Conservation (phyloP, 1,140 invertebrate genomes). For the Hyles vespertilio region DNA sequence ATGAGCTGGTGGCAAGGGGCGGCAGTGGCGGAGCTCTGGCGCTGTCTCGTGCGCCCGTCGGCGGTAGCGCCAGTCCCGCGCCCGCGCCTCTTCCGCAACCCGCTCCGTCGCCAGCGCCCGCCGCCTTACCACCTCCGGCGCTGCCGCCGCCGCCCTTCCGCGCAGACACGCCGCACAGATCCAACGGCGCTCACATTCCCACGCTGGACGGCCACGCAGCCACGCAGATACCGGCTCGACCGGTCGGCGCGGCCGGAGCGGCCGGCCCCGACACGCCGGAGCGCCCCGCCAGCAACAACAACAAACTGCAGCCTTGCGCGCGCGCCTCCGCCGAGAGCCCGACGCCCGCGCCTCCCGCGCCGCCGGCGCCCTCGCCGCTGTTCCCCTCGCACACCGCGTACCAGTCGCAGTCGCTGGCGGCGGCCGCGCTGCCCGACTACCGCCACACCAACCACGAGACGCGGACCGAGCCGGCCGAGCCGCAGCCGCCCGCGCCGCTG, state of each 20-base stretch:
- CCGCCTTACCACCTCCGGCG: constrained; percentile 64
- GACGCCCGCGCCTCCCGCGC: constrained; percentile 59
- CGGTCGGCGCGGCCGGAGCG: constrained; percentile 59
- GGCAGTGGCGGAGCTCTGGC: constrained; percentile 65
- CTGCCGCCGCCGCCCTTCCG: constrained; percentile 60
- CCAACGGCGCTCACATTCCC: constrained; percentile 60
- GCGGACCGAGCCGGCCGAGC: constrained; percentile 62
- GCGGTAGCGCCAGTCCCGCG: constrained; percentile 65
- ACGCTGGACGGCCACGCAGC: constrained; percentile 56
- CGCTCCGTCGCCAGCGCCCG: constrained; percentile 66
- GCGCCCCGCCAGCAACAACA: constrained; percentile 81
- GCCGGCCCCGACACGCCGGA: constrained; percentile 66
- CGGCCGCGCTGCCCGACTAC: constrained; percentile 78
- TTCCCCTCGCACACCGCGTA: constrained; percentile 78
- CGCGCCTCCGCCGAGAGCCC: constrained; percentile 61
- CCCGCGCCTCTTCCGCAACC: constrained; percentile 68
- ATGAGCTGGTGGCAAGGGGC: constrained; percentile 59
- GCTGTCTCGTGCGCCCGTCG: constrained; percentile 61
- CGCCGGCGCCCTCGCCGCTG: constrained; percentile 52
- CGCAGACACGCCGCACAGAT: constrained; percentile 58
- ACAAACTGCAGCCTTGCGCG: constrained; percentile 86
- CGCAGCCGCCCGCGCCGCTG: constrained; percentile 70
- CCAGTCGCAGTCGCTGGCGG: constrained; percentile 85
- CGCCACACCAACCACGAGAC: constrained; percentile 75
- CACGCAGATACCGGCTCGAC: constrained; percentile 54